A percentile compares a stretch with the other conserved stretches of the same genome.
Conservation (phyloP, 2,797 vertebrate genomes). For the Takifugu rubripes region DNA sequence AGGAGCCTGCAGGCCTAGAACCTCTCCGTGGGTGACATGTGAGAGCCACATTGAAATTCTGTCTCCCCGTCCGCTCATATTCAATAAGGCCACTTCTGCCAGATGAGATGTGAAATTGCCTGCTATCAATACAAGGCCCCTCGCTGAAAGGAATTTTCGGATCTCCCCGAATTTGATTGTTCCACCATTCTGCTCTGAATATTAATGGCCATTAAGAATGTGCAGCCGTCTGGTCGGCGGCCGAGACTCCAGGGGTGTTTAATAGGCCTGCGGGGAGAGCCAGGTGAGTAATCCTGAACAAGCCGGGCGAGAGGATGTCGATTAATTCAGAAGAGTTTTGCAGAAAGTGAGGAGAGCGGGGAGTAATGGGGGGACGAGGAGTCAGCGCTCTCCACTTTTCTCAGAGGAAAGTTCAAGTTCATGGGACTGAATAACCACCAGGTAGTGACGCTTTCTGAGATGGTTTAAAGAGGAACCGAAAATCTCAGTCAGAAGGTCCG, state of each 20-base stretch:
- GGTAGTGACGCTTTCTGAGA: too few relatives aligned
- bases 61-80: constrained; percentile 55
- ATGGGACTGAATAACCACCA: background rate
- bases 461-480: too few relatives aligned
- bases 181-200: constrained; percentile 65
- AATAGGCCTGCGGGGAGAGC: constrained; percentile 53
- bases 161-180: constrained; percentile 68
- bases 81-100: constrained; percentile 68
- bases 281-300: constrained; percentile 55
- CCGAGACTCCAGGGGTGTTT: constrained; percentile 56
- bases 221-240: constrained; percentile 46
- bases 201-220: constrained; percentile 74
- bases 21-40: constrained; percentile 50
- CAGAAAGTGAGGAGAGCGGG: constrained; percentile 5
- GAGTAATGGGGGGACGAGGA: background rate
- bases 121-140: constrained; percentile 60
- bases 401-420: background rate
- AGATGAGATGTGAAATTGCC: constrained; percentile 75
- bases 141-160: constrained; percentile 64
- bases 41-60: constrained; percentile 55
- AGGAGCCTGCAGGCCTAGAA: constrained; percentile 28
- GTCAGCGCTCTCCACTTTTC: constrained; percentile 1
- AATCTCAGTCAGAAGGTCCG: too few relatives aligned
- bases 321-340: constrained; percentile 48
- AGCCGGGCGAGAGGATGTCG: constrained; percentile 49